Conservation (phyloP, 2,888 invertebrate species). For the Tetramorium bicarinatum region DNA sequence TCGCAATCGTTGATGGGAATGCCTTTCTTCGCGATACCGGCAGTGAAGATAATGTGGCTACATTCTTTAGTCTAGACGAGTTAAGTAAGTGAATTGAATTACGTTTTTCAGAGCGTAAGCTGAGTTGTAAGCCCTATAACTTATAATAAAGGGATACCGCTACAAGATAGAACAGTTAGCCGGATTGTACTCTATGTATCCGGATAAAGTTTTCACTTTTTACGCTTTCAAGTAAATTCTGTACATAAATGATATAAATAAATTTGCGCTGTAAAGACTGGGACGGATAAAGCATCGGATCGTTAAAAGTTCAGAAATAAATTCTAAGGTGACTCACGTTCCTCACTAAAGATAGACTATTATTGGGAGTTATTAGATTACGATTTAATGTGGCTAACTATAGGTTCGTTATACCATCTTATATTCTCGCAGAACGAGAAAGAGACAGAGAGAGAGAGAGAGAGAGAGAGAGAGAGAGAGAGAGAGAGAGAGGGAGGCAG, state of each 20-base stretch:
- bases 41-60: constrained; percentile 28
- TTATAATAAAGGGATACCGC: constrained; percentile 44
- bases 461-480: not conserved
- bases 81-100: constrained; percentile 46
- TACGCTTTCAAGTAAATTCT: constrained; percentile 9
- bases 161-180: constrained; percentile 1
- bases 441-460: not conserved
- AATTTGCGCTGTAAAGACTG: not conserved
- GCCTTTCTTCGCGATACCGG: not conserved
- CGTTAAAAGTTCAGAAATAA: constrained; percentile 6
- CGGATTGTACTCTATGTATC: constrained; percentile 15
- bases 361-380: constrained; percentile 17
- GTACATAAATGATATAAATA: constrained; percentile 17
- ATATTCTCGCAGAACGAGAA: not conserved
- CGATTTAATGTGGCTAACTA: constrained; percentile 10
- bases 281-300: not conserved
- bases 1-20: constrained; percentile 25
- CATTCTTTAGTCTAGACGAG: constrained; percentile 42
- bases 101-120: constrained; percentile 44
- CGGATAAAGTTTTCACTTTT: constrained; percentile 28
- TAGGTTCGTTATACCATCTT: constrained; percentile 4
- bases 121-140: constrained; percentile 42
- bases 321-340: not conserved
- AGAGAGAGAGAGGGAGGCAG: not conserved
- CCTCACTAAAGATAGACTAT: constrained; percentile 31